Conservation (phyloP, 2,888 invertebrate genomes). For the Nomada goodeniana region DNA sequence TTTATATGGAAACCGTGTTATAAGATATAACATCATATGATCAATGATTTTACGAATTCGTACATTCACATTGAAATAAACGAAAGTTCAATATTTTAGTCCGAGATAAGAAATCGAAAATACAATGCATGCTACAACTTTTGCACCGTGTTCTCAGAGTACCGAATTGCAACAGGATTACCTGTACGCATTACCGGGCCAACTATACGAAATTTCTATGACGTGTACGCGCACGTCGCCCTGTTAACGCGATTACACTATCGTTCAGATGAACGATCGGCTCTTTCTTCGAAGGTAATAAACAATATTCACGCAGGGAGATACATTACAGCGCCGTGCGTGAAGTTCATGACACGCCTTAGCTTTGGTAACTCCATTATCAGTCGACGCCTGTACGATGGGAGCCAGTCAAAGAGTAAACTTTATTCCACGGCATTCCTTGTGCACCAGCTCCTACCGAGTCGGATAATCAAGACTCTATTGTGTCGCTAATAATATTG, state of each 20-base stretch:
- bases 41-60: too few relatives aligned
- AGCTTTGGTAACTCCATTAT: constrained; percentile 52
- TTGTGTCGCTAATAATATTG: constrained; percentile 56
- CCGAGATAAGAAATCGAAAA: too few relatives aligned
- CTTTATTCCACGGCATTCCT: constrained; percentile 57
- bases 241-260: neutral
- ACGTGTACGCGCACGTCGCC: too few relatives aligned
- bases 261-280: neutral
- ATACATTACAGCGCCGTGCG: constrained; percentile 32
- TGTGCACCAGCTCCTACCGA: constrained; percentile 44
- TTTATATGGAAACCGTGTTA: too few relatives aligned
- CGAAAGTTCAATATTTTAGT: too few relatives aligned
- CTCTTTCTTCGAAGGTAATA: neutral
- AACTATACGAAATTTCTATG: too few relatives aligned
- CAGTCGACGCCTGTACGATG: constrained; percentile 41
- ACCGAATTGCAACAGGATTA: too few relatives aligned
- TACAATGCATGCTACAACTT: too few relatives aligned
- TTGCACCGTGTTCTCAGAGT: too few relatives aligned
- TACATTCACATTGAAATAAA: too few relatives aligned
- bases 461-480: constrained; percentile 59
- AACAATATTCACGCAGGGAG: constrained; percentile 32
- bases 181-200: too few relatives aligned
- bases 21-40: too few relatives aligned
- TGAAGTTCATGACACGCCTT: constrained; percentile 50
- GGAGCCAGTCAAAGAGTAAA: constrained; percentile 57